These are phyloP conservation scores for Formicarius rufipectus DNA, from an alignment of 2,113 vertebrate genomes.

Conservation along the genomic window DNA sequence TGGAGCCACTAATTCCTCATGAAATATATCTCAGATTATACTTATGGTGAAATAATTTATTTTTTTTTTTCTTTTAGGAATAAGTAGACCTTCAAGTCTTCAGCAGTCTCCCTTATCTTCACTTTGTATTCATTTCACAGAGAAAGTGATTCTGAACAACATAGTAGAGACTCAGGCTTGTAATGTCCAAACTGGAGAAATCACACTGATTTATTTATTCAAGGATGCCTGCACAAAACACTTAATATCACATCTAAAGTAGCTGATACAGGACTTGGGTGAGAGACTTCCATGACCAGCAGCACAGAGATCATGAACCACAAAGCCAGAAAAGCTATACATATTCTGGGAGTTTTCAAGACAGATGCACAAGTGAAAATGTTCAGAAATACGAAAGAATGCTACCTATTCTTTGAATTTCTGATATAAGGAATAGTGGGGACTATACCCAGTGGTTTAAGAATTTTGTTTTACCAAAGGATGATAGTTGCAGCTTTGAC, in stretches of 20 bases:
- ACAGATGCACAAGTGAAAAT: background rate
- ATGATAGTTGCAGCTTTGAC: background rate
- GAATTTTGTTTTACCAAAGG: background rate
- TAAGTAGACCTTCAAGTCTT: background rate
- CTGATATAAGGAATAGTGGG: background rate
- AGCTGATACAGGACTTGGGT: background rate
- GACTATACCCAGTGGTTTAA: background rate
- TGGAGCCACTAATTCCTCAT: background rate
- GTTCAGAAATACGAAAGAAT: background rate
- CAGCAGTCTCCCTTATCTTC: background rate
- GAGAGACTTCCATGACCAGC: background rate
- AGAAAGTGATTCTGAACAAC: background rate
- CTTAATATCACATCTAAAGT: background rate
- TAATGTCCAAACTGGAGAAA: background rate
- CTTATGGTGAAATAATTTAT: background rate
- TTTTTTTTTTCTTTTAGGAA: background rate
- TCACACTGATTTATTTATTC: background rate
- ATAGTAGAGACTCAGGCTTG: background rate
- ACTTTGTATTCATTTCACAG: background rate
- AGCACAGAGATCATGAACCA: background rate
- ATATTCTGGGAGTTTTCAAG: background rate
- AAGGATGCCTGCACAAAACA: background rate
- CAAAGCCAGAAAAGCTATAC: background rate
- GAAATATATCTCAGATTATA: background rate
- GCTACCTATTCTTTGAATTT: background rate